These are phyloP conservation scores for Stratiolaelaps scimitus DNA, from an alignment of 1,140 invertebrate species.

Conservation along the genomic window DNA sequence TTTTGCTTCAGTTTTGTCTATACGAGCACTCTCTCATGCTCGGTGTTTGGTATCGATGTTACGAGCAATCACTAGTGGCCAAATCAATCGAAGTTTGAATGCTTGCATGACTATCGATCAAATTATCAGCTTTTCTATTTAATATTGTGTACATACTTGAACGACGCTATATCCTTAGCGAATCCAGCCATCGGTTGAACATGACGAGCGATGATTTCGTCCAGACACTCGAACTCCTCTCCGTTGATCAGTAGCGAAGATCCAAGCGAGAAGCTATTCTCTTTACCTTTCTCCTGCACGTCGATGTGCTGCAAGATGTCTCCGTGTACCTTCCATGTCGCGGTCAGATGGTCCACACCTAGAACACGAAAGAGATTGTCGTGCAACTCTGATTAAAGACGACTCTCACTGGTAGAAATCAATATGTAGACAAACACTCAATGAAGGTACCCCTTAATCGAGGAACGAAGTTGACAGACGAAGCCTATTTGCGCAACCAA, in stretches of 20 bases:
- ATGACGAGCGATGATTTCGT: conserved; percentile 94
- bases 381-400: neutral
- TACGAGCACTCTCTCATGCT: no score
- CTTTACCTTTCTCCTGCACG: conserved; percentile 86
- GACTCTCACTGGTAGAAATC: conserved; percentile 29
- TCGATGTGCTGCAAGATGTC: conserved; percentile 91
- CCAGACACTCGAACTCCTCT: conserved; percentile 82
- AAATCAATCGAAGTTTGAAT: neutral
- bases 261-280: conserved; percentile 89
- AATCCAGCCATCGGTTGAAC: conserved; percentile 89
- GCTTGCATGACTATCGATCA: no score
- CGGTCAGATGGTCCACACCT: conserved; percentile 87
- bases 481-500: conserved; percentile 26
- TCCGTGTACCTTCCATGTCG: conserved; percentile 95
- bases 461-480: no score
- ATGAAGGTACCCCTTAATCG: no score
- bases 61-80: no score
- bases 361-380: conserved; percentile 32
- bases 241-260: conserved; percentile 66
- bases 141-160: conserved; percentile 59
- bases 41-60: no score
- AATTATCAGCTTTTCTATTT: no score
- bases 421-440: neutral
- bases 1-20: no score
- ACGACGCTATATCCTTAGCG: conserved; percentile 74